These are phyloP conservation scores for Heliothis virescens DNA, from an alignment of 1,140 invertebrate genomes.

Conservation along the genomic window DNA sequence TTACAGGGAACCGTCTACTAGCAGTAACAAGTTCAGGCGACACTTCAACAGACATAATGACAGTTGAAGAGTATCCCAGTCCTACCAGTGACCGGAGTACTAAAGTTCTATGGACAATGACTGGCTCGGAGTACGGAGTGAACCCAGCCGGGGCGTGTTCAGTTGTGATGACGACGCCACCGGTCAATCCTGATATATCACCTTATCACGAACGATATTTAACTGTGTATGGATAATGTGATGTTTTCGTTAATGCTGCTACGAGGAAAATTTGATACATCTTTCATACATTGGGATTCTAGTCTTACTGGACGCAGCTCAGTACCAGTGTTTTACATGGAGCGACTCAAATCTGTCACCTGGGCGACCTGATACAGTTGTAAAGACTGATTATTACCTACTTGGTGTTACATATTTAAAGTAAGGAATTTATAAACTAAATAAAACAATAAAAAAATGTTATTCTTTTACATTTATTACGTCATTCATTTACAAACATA, in stretches of 20 bases:
- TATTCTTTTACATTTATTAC: constrained; percentile 83
- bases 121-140: constrained; percentile 53
- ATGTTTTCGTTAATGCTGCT: background rate
- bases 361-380: no score
- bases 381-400: no score
- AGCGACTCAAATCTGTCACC: no score
- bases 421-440: constrained; percentile 28
- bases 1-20: constrained; percentile 68
- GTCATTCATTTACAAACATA: constrained; percentile 82
- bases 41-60: constrained; percentile 59
- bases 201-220: constrained; percentile 65
- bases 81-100: constrained; percentile 55
- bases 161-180: constrained; percentile 63
- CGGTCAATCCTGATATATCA: constrained; percentile 58
- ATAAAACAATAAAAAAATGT: constrained; percentile 56
- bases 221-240: constrained; percentile 52
- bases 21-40: constrained; percentile 68
- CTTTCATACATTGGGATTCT: no score
- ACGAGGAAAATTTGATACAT: no score
- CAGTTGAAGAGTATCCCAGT: constrained; percentile 64
- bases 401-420: background rate
- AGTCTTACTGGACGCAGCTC: no score
- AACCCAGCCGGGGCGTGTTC: constrained; percentile 70
- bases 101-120: constrained; percentile 60
- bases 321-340: no score